Evolutionary conservation across 2,797 vertebrate genomes (phyloP).

Genomic region (Enteromius fasciolatus): DNA sequence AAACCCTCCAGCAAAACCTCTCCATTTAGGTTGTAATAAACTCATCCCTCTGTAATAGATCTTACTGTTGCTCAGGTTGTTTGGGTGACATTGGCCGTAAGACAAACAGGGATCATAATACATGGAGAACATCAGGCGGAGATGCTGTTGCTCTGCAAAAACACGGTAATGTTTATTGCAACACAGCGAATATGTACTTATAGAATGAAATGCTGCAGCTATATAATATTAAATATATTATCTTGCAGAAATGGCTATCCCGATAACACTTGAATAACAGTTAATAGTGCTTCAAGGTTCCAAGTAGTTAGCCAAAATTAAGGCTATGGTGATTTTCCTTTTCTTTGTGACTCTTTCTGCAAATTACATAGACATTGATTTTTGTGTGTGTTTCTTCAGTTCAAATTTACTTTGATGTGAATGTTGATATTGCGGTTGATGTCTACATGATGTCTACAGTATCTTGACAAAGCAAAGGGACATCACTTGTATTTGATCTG

Average conservation of each 20-base stretch:
- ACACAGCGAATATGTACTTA: neutral
- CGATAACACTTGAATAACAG: neutral
- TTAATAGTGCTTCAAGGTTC: neutral
- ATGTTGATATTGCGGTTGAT: neutral
- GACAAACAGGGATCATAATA: constrained; percentile 33
- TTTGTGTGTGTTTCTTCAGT: too few species aligned
- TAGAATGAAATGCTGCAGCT: neutral
- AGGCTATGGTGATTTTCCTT: neutral
- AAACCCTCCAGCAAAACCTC: constrained; percentile 53
- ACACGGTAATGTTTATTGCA: constrained; percentile 24
- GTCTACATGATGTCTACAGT: neutral
- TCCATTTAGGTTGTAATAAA: constrained; percentile 59
- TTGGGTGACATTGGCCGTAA: constrained; percentile 30
- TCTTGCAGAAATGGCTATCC: neutral
- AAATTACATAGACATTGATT: neutral
- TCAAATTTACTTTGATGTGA: neutral
- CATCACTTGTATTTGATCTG: constrained; percentile 32
- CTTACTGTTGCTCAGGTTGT: constrained; percentile 7
- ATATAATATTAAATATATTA: neutral
- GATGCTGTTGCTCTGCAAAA: constrained; percentile 7
- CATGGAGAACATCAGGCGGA: constrained; percentile 11
- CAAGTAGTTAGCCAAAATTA: neutral
- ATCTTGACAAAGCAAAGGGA: neutral
- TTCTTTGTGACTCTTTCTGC: neutral
- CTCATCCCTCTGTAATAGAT: constrained; percentile 48